These are phyloP conservation scores for Mallotus villosus DNA, from an alignment of 2,797 vertebrate species.

Conservation along the genomic window DNA sequence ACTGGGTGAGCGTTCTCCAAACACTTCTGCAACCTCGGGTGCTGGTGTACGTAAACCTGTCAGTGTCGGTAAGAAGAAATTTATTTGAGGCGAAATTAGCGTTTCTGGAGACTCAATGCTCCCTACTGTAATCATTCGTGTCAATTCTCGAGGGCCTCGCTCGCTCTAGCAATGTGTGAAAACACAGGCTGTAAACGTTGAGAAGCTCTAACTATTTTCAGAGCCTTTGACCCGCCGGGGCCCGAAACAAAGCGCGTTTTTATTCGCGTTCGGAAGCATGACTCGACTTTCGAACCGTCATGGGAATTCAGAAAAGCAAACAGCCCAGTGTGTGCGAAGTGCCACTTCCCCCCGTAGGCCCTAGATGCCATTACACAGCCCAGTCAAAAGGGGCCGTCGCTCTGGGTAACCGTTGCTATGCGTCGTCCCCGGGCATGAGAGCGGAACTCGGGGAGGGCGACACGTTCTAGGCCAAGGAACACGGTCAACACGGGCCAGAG, in stretches of 20 bases:
- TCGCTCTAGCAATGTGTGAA: conserved; percentile 66
- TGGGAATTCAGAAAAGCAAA: conserved; percentile 83
- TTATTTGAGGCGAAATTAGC: background rate
- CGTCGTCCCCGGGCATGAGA: conserved; percentile 63
- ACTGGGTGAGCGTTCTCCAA: background rate
- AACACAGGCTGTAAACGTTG: conserved; percentile 70
- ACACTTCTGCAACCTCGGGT: background rate
- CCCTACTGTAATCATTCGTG: conserved; percentile 13
- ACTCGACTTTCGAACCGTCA: conserved; percentile 72
- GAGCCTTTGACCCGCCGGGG: conserved; percentile 66
- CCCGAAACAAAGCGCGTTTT: conserved; percentile 75
- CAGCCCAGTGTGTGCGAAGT: conserved; percentile 75
- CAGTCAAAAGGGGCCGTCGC: conserved; percentile 74
- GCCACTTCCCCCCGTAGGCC: conserved; percentile 67
- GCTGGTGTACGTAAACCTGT: background rate
- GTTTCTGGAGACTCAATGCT: background rate
- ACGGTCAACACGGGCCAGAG: conserved; percentile 42
- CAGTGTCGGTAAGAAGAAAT: background rate
- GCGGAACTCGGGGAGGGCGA: conserved; percentile 58
- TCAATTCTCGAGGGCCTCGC: conserved; percentile 48
- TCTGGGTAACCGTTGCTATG: conserved; percentile 77
- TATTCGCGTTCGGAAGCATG: conserved; percentile 71
- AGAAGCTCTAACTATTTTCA: conserved; percentile 74
- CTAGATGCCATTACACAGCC: conserved; percentile 73
- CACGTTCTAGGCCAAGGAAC: conserved; percentile 46